Base-by-base conservation (phyloP, 1,140 invertebrate genomes). In the Panagrolaimus sp. region DNA sequence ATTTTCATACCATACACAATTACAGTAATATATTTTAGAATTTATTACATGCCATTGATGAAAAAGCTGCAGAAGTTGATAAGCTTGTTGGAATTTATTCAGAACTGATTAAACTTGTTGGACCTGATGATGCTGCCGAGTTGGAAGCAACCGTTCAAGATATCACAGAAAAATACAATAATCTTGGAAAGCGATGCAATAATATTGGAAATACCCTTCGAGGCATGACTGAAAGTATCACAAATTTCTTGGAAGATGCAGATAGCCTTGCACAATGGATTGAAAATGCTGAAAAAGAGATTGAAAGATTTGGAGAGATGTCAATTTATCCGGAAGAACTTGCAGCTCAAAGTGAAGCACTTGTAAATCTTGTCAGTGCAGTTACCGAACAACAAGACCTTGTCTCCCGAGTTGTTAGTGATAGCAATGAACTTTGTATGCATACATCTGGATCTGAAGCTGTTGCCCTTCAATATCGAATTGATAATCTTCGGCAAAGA, bases 241-340 rank as follows among this genome's bases (percentile, higher is more conserved):
- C 21, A 26, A 28, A 58, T n/a, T 58, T 58, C 28, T 10, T 58
- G 10, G 52, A 58, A 24, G 52, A 58, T 28, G 52, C 28, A 12
- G 90, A 78, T 85, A 94, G 1, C 90, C 84, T 96, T 1, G 89
- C 92, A 44, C 90, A 89, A 0, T 96, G 93, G 93, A 93, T 96
- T 90, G 91, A 94, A 78, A 87, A 86, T 71, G 92, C 92, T 88
- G 91, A 94, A 80, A 87, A 88, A n/a, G 86, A 90, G 69, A 84
- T 96, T 0, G 87, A 88, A 1, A 89, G 90, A 73, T 91, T 92
- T 80, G 88, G 90, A 76, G 87, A 93, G 0, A 84, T 95, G 26
- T 90, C 92, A 0, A 90, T 94, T 0, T 91, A 94, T 78, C 91
- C 91, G 9, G 93, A 96, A 71, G 92, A 93, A 80, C 85, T 96